Base-by-base conservation (phyloP, 53 echinoderm and acorn worm genomes). In the Hippasteria phrygiana region DNA sequence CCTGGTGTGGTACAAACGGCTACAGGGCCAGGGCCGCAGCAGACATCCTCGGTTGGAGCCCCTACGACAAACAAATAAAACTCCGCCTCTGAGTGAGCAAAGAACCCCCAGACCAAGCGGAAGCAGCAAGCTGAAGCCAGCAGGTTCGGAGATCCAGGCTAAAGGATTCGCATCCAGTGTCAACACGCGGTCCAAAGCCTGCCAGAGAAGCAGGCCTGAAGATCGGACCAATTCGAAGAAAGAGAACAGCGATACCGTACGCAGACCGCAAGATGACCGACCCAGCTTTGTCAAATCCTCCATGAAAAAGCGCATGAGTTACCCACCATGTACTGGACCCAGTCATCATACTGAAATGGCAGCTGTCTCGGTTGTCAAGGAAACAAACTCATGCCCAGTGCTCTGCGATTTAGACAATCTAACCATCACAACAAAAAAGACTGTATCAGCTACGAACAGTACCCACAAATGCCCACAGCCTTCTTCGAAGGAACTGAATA, bases 271-370 rank as follows among this genome's bases (percentile, higher is more conserved):
- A 20, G 64, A 43, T 16, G 20, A 43, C 11, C 65, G 34, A 36
- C n/a, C 81, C 22, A 81, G 7, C 29, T 48, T 67, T 16, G 55
- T 18, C 28, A 89, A 45, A 66, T 22, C 20, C 42, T 32, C 71
- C 3, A 43, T 70, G 20, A 77, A 18, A 54, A 69, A 89, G 10
- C 78, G 89, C 45, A 78, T 89, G 79, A 89, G 89, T 55, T 89
- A 89, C 79, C 89, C 89, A 28, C 89, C 89, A 20, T 79, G 89
- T 47, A 79, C 31, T 38, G 76, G 51, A 13, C 53, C 28, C 20
- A 47, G 35, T 17, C 62, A 40, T 17, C 29, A 37, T 16, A 63
- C 33, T 2, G 69, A 50, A 26, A 29, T 64, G 62, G 33, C 63
- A 24, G 43, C 22, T 27, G 55, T 79, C 16, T 32, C 67, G 8